A percentile compares a stretch with the other conserved stretches of the same genome.
phyloP scores from a whole-genome alignment of 2,797 vertebrate species.

The Menidia menidia region DNA sequence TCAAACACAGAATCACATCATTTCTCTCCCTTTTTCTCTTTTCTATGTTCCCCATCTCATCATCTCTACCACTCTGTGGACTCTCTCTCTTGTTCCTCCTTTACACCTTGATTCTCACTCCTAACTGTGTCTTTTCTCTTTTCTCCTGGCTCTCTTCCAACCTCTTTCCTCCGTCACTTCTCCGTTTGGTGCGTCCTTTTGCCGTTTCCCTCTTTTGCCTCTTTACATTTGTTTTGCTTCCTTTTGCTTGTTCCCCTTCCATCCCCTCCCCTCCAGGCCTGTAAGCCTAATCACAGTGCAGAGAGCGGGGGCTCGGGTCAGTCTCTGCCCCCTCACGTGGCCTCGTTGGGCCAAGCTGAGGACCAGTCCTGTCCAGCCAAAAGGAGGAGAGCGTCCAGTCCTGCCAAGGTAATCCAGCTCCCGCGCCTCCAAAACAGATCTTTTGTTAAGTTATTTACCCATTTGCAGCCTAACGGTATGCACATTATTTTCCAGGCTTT shows the following conservation, averaged over 20 bases:
- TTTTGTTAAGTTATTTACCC: no score
- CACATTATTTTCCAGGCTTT: background rate
- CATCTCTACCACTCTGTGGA: background rate
- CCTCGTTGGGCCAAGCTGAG: conserved; percentile 91
- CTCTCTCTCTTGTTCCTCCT: conserved; percentile 7
- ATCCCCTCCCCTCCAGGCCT: conserved; percentile 85
- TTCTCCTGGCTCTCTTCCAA: background rate
- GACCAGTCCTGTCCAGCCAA: conserved; percentile 98
- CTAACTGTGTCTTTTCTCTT: background rate
- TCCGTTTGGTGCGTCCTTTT: conserved; percentile 23
- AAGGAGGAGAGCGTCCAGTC: conserved; percentile 97
- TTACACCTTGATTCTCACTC: conserved; percentile 9
- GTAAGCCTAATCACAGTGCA: conserved; percentile 96
- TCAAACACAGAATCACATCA: conserved; percentile 51
- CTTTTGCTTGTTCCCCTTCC: conserved; percentile 42
- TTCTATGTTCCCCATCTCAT: conserved; percentile 40
- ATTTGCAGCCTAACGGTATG: background rate
- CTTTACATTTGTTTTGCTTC: conserved; percentile 39
- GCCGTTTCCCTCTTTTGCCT: conserved; percentile 15
- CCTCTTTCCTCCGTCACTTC: background rate
- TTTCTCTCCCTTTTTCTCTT: conserved; percentile 45
- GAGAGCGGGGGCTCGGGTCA: conserved; percentile 89
- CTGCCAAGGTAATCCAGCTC: conserved; percentile 88
- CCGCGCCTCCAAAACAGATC: no score
- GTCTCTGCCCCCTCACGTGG: conserved; percentile 79